Evolutionary conservation across 53 echinoderm and acorn worm genomes (phyloP).

Genomic region (Arbacia lixula): DNA sequence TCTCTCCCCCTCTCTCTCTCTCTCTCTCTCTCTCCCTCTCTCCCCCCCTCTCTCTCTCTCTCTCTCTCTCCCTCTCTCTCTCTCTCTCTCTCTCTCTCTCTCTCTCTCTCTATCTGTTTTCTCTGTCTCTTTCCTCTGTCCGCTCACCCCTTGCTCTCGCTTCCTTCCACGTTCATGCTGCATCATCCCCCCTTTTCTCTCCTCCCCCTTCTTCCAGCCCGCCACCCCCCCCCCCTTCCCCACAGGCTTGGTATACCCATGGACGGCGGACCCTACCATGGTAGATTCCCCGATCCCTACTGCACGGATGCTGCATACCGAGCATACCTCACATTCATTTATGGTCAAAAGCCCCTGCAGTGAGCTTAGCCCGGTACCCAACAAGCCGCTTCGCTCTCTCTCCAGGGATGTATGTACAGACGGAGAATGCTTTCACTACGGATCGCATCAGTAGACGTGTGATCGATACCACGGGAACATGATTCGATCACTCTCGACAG

Average conservation of each 20-base stretch:
- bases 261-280: neutral
- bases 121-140: neutral
- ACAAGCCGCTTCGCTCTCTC: too few relatives aligned
- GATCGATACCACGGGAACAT: too few relatives aligned
- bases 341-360: slow-evolving; percentile 56
- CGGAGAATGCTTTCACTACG: too few relatives aligned
- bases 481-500: too few relatives aligned
- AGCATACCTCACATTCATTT: slow-evolving; percentile 72
- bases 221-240: neutral
- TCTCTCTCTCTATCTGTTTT: neutral
- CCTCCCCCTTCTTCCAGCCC: neutral
- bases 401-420: too few relatives aligned
- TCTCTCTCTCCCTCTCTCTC: neutral
- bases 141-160: neutral
- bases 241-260: neutral
- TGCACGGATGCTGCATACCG: slow-evolving; percentile 49
- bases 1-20: neutral
- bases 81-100: neutral
- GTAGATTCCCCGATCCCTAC: neutral
- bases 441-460: too few relatives aligned
- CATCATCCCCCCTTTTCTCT: too few relatives aligned
- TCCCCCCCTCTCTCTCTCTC: neutral
- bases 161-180: neutral
- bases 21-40: neutral
- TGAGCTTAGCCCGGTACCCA: too few relatives aligned